Evolutionary conservation across 2,888 invertebrate genomes (phyloP), one percentile per base, ranked within the genome.

Genomic region (Plemyria rubiginata): DNA sequence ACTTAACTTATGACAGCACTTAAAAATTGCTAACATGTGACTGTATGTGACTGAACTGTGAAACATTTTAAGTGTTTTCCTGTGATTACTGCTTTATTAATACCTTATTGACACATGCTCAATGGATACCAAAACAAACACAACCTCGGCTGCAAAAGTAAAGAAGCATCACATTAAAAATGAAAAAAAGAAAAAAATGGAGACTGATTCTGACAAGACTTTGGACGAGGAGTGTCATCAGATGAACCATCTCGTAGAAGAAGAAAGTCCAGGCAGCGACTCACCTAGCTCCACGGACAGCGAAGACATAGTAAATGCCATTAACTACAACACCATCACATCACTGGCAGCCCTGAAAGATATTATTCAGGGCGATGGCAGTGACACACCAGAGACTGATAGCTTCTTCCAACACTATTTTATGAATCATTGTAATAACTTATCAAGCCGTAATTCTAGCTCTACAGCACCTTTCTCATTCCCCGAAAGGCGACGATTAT

Each of bases 341-440:
- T 95, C 95, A 29, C 82, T 95, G 72, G 94, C 95, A 32, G 95
- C 95, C 43, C 92, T 95, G 51, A 95, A 95, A 78, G 95, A 95
- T 78, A 94, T 95, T 76, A 92, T 95, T 46, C 94, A 94, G 74
- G 94, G 93, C 16, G 93, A 94, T 58, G 93, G 90, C 65, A 94
- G 92, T 72, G 94, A 94, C 69, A 94, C 89, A 15, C 91, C 93
- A 11, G 93, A 93, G 82, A 90, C 94, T 40, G 94, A 94, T 68
- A 94, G 92, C 70, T 95, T 95, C 79, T 95, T 96, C 78, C 95
- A 95, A 74, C 95, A 96, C 78, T 96, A 96, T 79, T 96, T 96
- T 83, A 93, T 95, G 85, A 95, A 95, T 71, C 96, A 96, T 79
- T 95, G 95, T 70, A 96, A 95, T 81, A 94, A 94, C 74, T 86